Evolutionary conservation across 2,888 invertebrate genomes (phyloP), one percentile per base, ranked within the genome.

Genomic region (Cryptophagus acutangulus): DNA sequence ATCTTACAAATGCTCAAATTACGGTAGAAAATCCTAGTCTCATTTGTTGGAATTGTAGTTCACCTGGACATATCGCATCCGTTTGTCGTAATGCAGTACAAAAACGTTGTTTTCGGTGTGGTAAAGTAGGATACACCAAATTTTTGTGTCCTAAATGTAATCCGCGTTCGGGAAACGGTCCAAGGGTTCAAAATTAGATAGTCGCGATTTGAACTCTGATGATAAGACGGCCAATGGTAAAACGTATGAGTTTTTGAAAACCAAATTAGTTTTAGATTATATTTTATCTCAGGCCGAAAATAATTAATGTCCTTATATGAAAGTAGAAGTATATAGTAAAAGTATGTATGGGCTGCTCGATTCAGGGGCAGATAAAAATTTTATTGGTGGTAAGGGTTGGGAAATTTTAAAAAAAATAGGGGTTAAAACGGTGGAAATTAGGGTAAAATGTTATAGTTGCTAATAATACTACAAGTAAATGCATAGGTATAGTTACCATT

Each of bases 261-360:
- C 33, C 5, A 33, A 33, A 33, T 33, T 33, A 33, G 24, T 35
- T 17, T 35, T 35, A 24, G 24, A 35, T 35, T 35, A 35, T 10
- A 24, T 35, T n/a, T 6, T 20, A 5, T 6, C 6, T 20, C 20
- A 20, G 9, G 20, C 9, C 20, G 6, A 30, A 24, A 14, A 35
- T 12, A 28, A 6, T 40, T 28, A 40, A 40, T 37, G 36, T 17
- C 40, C 40, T 24, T 36, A 36, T 40, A 29, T 38, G 24, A 26
- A 6, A 28, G 37, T 38, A 17, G 14, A 26, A 13, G 13, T 38
- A 12, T 41, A 38, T 41, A 29, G 31, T 20, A 31, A 15, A 29
- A n/a, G 13, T 20, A 15, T 38, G 6, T 9, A 17, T 30, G 41
- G 37, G 8, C 25, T 41, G 28, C 20, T 41, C 17, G 37, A 41